Evolutionary conservation across 2,113 vertebrate species (phyloP), one percentile per base, ranked within the genome.

Genomic region (Cyprinus carpio): DNA sequence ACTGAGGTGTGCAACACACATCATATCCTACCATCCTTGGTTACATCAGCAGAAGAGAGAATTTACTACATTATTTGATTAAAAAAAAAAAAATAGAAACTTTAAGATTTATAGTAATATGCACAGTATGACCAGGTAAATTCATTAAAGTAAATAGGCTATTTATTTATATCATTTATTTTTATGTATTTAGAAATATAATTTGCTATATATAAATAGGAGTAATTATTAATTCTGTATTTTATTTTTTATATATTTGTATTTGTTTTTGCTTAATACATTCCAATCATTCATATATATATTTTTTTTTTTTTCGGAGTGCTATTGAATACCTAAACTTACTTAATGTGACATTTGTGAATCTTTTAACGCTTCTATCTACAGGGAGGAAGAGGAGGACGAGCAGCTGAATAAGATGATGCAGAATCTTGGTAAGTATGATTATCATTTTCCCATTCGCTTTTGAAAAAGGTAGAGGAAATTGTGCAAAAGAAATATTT

Each of bases 361-460:
- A 9, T 69, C 81, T 40, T 88, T 51, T 82, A 31, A 11, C 2
- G 81, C 54, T 20, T 88, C 4, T 18, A 90, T 87, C 37, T 9
- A 2, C 89, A 99, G 98, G 90, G 98, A 99, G 90, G 95, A 89
- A 49, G 97, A 99, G 86, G 98, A 99, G 88, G 98, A 99, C 31
- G 92, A 96, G 91, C 46, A 97, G 92, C 89, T 99, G n/a, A 94
- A 96, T 91, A 91, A 94, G 86, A 95, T 99, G 96, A 96, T 99
- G 91, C 93, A 92, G 93, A 95, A 34, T 23, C 91, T 97, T 43
- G 97, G 97, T 98, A 91, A 96, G 91, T 90, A 37, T 85, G 23
- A 46, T 75, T 49, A 71, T 37, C 0, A 6, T 46, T 25, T n/a
- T 11, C 2, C 23, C 10, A 4, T 34, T 9, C 4, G 4, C 31